Conservation (phyloP, 2,797 vertebrate genomes). For the Poeciliopsis paucimaculata region DNA sequence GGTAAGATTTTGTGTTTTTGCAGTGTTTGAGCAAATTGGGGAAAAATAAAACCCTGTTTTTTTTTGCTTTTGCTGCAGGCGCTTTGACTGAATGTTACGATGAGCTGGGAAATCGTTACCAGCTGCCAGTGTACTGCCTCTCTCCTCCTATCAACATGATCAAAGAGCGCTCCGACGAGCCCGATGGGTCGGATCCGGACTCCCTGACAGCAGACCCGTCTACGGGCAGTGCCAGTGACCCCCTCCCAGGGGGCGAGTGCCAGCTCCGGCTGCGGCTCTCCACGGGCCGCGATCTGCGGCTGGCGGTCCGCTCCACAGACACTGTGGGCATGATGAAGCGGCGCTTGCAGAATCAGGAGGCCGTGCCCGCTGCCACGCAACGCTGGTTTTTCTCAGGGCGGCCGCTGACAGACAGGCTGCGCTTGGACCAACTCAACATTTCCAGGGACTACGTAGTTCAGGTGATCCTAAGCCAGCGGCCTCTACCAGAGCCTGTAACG, state of each 20-base stretch:
- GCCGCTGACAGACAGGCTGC: slow-evolving; percentile 95
- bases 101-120: slow-evolving; percentile 98
- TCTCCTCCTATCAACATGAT: slow-evolving; percentile 98
- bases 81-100: slow-evolving; percentile 97
- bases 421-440: slow-evolving; percentile 96
- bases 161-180: slow-evolving; percentile 91
- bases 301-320: slow-evolving; percentile 91
- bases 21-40: background rate
- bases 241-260: slow-evolving; percentile 88
- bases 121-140: slow-evolving; percentile 97
- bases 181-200: slow-evolving; percentile 89
- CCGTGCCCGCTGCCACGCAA: slow-evolving; percentile 87
- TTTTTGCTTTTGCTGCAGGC: slow-evolving; percentile 75
- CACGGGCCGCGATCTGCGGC: slow-evolving; percentile 92
- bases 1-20: too few relatives aligned
- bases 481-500: slow-evolving; percentile 49
- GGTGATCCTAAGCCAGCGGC: slow-evolving; percentile 96
- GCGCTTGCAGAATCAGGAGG: slow-evolving; percentile 88
- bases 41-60: background rate
- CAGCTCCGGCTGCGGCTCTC: slow-evolving; percentile 96
- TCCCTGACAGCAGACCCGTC: slow-evolving; percentile 75
- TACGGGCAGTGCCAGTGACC: slow-evolving; percentile 54
- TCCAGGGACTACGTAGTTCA: slow-evolving; percentile 98
- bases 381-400: slow-evolving; percentile 99
- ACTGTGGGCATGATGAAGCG: slow-evolving; percentile 96